Evolutionary conservation across 1,140 invertebrate genomes (phyloP), one percentile per base, ranked within the genome.

Genomic region (Drosophila bocki): DNA sequence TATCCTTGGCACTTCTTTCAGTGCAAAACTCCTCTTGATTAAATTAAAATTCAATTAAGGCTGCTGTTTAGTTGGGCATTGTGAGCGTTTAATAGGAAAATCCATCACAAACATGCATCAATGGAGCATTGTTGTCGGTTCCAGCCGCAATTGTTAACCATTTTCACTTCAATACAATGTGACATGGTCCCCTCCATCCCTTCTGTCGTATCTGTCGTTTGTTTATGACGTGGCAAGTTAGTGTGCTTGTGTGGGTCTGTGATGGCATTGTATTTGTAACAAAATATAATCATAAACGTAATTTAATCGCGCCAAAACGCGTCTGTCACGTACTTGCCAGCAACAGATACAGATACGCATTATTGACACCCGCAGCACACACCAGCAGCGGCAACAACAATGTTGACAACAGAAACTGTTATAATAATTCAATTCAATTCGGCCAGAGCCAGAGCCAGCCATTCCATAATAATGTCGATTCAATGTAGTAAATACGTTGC

Each of bases 211-310:
- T 29, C 26, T 29, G 26, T 29, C 26, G 26, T 6, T 29, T 29
- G 26, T 29, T 29, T 29, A 29, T 29, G 26, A 29, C 26, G 26
- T 29, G 26, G 26, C 26, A 6, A 29, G 26, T 29, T 6, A 29
- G 26, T 29, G 26, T 29, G 5, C 26, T 6, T 29, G 26, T 29
- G 26, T 29, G 26, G 6, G 26, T 29, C 26, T 29, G 26, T 59
- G 22, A 19, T 75, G 51, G 61, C 63, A 87, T 78, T 88, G 74
- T 90, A 67, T 76, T 81, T 88, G 85, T 79, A 79, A 74, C 85
- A 82, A 90, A 88, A 90, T 90, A 90, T 90, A 90, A 90, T 90
- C 85, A 90, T 90, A 90, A 90, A 90, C 85, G 85, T 85, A 90
- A 90, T 90, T 90, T 90, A 90, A 90, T 90, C 85, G 81, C 81